phyloP scores from a whole-genome alignment of 1,140 invertebrate species.

The Drosophila obscura region DNA sequence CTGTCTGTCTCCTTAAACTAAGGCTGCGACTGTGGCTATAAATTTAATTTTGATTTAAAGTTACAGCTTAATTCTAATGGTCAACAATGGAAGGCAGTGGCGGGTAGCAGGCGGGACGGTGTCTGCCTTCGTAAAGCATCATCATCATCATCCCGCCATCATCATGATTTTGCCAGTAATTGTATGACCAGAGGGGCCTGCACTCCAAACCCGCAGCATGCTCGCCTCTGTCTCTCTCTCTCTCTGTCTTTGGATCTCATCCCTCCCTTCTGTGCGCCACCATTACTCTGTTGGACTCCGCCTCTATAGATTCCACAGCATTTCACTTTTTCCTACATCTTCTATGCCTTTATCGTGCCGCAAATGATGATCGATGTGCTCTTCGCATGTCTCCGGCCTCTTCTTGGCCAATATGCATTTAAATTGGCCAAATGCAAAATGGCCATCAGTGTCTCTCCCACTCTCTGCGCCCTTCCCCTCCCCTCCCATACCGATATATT shows the following conservation, averaged over 20 bases:
- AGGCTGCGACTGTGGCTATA: constrained; percentile 52
- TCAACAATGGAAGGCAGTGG: constrained; percentile 16
- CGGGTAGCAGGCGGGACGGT: constrained; percentile 5
- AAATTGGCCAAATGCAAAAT: constrained; percentile 74
- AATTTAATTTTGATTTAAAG: constrained; percentile 78
- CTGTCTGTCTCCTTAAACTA: neutral
- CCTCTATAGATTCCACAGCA: constrained; percentile 29
- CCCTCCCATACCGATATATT: too few species aligned
- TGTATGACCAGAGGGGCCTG: constrained; percentile 59
- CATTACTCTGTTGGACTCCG: neutral
- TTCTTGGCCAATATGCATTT: constrained; percentile 56
- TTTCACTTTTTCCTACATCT: constrained; percentile 51
- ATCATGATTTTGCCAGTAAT: constrained; percentile 43
- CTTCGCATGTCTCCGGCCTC: constrained; percentile 67
- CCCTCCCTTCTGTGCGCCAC: constrained; percentile 60
- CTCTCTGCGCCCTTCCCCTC: neutral
- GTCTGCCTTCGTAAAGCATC: constrained; percentile 28
- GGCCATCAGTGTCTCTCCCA: constrained; percentile 25
- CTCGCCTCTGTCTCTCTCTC: neutral
- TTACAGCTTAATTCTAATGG: constrained; percentile 79
- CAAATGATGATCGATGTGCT: constrained; percentile 80
- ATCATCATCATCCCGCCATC: constrained; percentile 49
- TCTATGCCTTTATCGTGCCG: constrained; percentile 56
- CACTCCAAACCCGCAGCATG: neutral
- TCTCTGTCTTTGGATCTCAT: neutral